These are phyloP conservation scores for Pantherophis alleghaniensis DNA, from an alignment of 2,797 vertebrate genomes.

Conservation along the genomic window DNA sequence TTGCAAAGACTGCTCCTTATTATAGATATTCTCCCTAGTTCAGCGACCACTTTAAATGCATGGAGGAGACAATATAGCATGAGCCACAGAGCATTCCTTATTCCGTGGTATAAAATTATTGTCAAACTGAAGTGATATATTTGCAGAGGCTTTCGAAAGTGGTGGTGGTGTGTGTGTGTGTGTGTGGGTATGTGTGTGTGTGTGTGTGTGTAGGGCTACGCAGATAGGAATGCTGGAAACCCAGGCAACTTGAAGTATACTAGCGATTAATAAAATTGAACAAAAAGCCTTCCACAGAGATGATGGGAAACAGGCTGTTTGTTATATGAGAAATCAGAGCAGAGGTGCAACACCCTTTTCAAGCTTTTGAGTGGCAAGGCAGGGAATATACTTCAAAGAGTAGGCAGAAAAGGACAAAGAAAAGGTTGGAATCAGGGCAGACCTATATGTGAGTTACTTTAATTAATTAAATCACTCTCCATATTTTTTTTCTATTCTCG, in stretches of 20 bases:
- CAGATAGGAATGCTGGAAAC: not conserved
- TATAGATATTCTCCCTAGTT: slow-evolving; percentile 1
- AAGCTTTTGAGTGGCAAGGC: not conserved
- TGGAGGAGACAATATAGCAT: not conserved
- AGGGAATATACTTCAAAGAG: not conserved
- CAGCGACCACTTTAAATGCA: not conserved
- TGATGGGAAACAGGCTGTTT: not conserved
- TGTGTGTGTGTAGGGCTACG: not conserved
- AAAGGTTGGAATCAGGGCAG: not conserved
- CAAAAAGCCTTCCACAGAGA: not conserved
- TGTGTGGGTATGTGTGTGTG: too few species aligned
- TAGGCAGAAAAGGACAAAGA: not conserved
- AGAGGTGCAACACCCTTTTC: not conserved
- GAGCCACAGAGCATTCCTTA: not conserved
- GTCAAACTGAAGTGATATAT: not conserved
- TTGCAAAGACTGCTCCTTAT: slow-evolving; percentile 8
- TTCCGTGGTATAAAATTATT: not conserved
- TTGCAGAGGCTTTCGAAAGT: not conserved
- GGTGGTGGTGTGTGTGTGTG: too few species aligned
- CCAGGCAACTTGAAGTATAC: not conserved
- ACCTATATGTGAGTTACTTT: not conserved
- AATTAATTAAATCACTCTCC: not conserved
- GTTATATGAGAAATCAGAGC: not conserved
- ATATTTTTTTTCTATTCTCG: not conserved
- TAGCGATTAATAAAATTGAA: not conserved